Base-by-base conservation (phyloP, 2,113 vertebrate species). In the Proteles cristata region DNA sequence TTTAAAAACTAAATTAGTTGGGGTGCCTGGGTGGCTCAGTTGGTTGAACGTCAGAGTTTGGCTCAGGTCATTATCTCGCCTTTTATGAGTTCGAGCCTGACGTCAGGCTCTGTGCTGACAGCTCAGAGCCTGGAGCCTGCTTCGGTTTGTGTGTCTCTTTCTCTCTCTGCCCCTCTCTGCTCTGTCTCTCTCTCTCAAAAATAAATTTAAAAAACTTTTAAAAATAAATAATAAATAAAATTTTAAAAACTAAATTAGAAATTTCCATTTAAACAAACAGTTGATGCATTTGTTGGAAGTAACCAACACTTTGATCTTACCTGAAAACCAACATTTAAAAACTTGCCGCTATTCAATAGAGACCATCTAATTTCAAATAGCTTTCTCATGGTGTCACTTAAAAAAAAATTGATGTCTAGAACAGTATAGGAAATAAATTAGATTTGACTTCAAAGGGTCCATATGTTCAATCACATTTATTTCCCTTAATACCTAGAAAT, bases 281-380 rank as follows among this genome's bases (percentile, higher is more conserved):
- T 39, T 84, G 43, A 76, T 88, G 35, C 35, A 65, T 95, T 97
- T 95, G 35, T 23, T 81, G 80, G 50, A 53, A 97, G 25, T 68
- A 82, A 95, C 23, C 39, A n/a, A 50, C 79, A 89, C 65, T 80
- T 88, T 93, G 53, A 77, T 96, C 79, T 80, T 96, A 92, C 61
- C 91, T 80, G 63, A 85, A 96, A 84, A 82, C 26, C 26, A 85
- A 35, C 53, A 82, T 90, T 58, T 96, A 79, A 84, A 93, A 95
- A 65, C 88, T 66, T 79, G 35, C 71, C 92, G 35, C 33, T 81
- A 74, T 68, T 43, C 61, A 93, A 66, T 69, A 86, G 8, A 84
- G 58, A 81, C 48, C 65, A 97, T 87, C 74, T 96, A 71, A 84
- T 96, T 97, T 88, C 61, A 97, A 97, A 95, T 92, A 84, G 65